Base-by-base conservation (phyloP, 2,888 invertebrate species). In the Drosophila neutralis region DNA sequence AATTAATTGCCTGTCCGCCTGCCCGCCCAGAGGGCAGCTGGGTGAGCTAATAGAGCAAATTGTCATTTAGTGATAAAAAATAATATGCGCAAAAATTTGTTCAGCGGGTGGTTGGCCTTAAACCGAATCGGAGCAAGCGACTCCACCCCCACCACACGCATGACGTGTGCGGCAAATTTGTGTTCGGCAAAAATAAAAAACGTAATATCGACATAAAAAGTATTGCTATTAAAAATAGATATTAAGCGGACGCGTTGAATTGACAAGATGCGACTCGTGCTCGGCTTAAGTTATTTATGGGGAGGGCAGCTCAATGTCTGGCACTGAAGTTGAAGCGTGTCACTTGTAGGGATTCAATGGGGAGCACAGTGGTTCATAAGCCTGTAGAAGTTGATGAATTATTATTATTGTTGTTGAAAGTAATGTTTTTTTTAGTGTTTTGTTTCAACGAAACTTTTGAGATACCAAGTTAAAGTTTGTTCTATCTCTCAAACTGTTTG, bases 41-140 rank as follows among this genome's bases (percentile, higher is more conserved):
- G 80, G 76, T 87, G 76, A 82, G 87, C 76, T 77, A 88, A 88
- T 75, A 65, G 58, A 72, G 70, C 67, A 77, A 85, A 88, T 83
- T 88, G 89, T 67, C 81, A 62, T 72, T 81, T 78, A 73, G 60
- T 60, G 68, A 61, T 73, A 60, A 58, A 67, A 29, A 58, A 64
- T 40, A 63, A 49, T n/a, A 21, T 48, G 15, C 21, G 38, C 27
- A 31, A 52, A 59, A 54, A 54, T 72, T 66, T 48, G 58, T 60
- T 49, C 52, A 31, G 69, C 67, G 82, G 78, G 72, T 67, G 74
- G 70, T 69, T 68, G 62, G 71, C 63, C 65, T 88, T 73, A 86
- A 57, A 42, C 57, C 61, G 67, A 76, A 57, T 53, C 62, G 52
- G 40, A 56, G 54, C 78, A 15, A 42, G 38, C 60, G 59, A 48